A percentile compares a stretch with the other conserved stretches of the same genome.
Conservation (phyloP, 2,113 vertebrate species). For the Anoplopoma fimbria region DNA sequence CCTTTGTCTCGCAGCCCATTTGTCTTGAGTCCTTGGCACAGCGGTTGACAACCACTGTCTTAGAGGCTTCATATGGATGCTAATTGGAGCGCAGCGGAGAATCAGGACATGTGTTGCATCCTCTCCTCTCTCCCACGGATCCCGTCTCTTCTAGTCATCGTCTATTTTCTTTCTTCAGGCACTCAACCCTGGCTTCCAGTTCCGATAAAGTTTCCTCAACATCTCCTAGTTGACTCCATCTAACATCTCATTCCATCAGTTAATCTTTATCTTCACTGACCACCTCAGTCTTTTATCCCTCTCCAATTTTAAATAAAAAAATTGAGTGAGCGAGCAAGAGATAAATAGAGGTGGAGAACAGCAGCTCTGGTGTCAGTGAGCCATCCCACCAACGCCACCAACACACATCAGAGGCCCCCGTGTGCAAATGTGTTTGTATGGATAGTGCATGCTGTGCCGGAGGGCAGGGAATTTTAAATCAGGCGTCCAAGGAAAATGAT, state of each 20-base stretch:
- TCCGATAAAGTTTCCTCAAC: slow-evolving; percentile 49
- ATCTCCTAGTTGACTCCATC: slow-evolving; percentile 46
- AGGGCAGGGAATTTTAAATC: slow-evolving; percentile 72
- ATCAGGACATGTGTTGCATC: slow-evolving; percentile 62
- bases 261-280: slow-evolving; percentile 30
- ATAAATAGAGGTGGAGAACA: slow-evolving; percentile 45
- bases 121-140: slow-evolving; percentile 48
- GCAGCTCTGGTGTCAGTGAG: slow-evolving; percentile 36
- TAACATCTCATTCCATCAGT: slow-evolving; percentile 50
- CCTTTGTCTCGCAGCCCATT: slow-evolving; percentile 37
- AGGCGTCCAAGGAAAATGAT: slow-evolving; percentile 72
- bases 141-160: slow-evolving; percentile 64
- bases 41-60: slow-evolving; percentile 62
- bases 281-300: slow-evolving; percentile 21
- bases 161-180: slow-evolving; percentile 67
- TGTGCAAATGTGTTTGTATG: slow-evolving; percentile 39
- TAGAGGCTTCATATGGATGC: slow-evolving; percentile 53
- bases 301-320: slow-evolving; percentile 9
- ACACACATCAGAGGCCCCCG: slow-evolving; percentile 50
- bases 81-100: slow-evolving; percentile 66
- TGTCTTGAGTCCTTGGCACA: slow-evolving; percentile 39
- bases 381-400: slow-evolving; percentile 49
- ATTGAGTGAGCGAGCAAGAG: neutral
- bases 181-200: slow-evolving; percentile 38
- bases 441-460: slow-evolving; percentile 49